Evolutionary conservation across 2,888 invertebrate genomes (phyloP), one percentile per base, ranked within the genome.

Genomic region (Drosophila nr. perissopoda): DNA sequence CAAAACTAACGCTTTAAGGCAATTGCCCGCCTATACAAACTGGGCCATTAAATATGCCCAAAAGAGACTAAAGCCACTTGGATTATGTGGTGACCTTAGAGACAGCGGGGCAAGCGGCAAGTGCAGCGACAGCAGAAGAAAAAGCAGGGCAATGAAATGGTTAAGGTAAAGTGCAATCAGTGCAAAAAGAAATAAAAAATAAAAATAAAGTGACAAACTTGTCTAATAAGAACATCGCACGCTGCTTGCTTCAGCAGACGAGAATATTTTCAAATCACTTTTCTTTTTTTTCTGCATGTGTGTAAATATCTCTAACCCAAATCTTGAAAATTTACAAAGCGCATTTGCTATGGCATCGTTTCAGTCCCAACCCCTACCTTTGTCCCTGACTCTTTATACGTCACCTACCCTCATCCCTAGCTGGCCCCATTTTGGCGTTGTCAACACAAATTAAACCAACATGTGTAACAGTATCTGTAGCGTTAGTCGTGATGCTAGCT

Each of bases 301-400:
- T 73, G 87, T 74, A 74, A 79, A 81, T 88, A 88, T 86, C 79
- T 83, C 56, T 89, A 89, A 89, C 86, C 89, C 69, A 86, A 89
- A 86, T 86, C 86, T 86, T 84, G 71, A 67, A 89, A 89, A 89
- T 89, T 67, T 87, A 84, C 84, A 85, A 89, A 89, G 88, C 74
- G 61, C 71, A 83, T 74, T 84, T 73, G 56, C 34, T 58, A 51
- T 42, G 42, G 66, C 38, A 49, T 46, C 33, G 51, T 51, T 70
- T 62, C 38, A 48, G 16, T 10, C 25, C 29, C 54, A 29, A 18
- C 31, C 18, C 13, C 25, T 8, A n/a, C 40, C 40, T n/a, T n/a
- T n/a, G n/a, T 11, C 40, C 40, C 4, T 21, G 21, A n/a, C 0
- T 11, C 21, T 42, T 21, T 42, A 2, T 5, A 1, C 21, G 21